phyloP scores from a whole-genome alignment of 2,797 vertebrate genomes.

The Hapalemur alaotrensis region DNA sequence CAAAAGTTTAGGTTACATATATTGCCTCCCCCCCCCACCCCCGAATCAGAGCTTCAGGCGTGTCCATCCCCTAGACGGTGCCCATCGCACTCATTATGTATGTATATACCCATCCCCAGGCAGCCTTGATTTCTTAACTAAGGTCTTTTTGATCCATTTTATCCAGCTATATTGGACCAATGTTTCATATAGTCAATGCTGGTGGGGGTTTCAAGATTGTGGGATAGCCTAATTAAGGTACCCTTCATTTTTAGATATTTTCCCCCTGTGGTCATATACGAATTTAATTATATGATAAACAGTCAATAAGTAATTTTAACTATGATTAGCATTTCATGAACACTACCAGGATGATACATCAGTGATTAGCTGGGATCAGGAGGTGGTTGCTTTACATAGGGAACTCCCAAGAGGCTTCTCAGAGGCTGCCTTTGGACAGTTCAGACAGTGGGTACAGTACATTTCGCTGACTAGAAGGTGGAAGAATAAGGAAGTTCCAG shows the following conservation, averaged over 20 bases:
- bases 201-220: background rate
- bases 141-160: constrained; percentile 25
- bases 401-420: background rate
- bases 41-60: too few relatives aligned
- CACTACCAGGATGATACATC: background rate
- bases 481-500: background rate
- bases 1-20: too few relatives aligned
- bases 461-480: background rate
- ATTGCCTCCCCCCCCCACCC: too few relatives aligned
- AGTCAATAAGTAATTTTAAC: background rate
- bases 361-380: background rate
- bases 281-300: constrained; percentile 23
- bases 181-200: background rate
- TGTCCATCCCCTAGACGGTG: too few relatives aligned
- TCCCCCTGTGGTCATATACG: background rate
- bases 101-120: too few relatives aligned
- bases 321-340: constrained; percentile 11
- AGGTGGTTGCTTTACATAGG: background rate
- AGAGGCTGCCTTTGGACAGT: background rate
- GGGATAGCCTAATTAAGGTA: background rate
- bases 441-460: background rate
- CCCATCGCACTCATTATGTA: too few relatives aligned
- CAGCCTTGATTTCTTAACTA: background rate
- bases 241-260: background rate
- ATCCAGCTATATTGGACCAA: background rate